Evolutionary conservation across 2,797 vertebrate genomes (phyloP).

Genomic region (Syndactyla subalaris): DNA sequence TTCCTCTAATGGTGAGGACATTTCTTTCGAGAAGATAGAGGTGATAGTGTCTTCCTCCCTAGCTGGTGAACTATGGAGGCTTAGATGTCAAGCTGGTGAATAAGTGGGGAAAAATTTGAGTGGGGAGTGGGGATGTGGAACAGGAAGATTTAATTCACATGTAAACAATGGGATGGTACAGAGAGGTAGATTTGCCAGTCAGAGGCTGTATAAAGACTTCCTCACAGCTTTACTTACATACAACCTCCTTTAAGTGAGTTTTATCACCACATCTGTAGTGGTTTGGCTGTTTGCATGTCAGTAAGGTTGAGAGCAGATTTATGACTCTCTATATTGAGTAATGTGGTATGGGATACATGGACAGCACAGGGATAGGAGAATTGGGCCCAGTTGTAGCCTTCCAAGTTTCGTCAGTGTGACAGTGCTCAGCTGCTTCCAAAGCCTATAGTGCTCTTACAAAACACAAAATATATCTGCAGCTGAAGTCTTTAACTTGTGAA

Average conservation of each 20-base stretch:
- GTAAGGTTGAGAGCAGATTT: neutral
- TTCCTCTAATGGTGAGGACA: neutral
- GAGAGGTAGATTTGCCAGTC: neutral
- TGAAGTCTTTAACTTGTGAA: neutral
- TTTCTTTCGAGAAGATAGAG: neutral
- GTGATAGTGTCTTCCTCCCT: neutral
- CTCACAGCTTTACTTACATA: neutral
- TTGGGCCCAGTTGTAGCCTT: neutral
- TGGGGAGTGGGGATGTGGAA: neutral
- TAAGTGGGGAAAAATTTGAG: neutral
- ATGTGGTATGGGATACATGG: neutral
- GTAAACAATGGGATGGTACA: neutral
- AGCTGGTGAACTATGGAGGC: neutral
- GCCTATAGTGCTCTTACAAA: neutral
- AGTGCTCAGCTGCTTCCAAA: neutral
- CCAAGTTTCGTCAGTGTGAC: neutral
- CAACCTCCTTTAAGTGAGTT: neutral
- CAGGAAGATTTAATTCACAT: neutral
- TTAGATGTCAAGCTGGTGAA: neutral
- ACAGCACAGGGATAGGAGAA: rapidly evolving
- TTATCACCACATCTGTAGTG: neutral
- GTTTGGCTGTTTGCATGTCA: neutral
- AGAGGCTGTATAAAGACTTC: neutral
- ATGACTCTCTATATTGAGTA: neutral
- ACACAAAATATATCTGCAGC: neutral